phyloP scores from a whole-genome alignment of 2,797 vertebrate species.

The Cetoscarus ocellatus region DNA sequence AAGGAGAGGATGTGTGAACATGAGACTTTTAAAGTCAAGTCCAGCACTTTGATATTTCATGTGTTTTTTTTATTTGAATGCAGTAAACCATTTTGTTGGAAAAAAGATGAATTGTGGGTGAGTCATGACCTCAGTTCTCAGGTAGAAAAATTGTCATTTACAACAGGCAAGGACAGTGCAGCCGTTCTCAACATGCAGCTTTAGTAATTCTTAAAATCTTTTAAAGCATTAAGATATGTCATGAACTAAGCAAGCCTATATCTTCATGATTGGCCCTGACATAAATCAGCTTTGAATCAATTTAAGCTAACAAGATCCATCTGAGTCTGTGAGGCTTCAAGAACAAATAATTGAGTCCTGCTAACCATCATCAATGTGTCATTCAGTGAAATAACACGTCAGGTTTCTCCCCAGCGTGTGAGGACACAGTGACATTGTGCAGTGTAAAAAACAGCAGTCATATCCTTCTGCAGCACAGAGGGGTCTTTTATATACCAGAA shows the following conservation, averaged over 20 bases:
- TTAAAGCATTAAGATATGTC: neutral
- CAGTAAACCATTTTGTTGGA: no score
- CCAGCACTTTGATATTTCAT: no score
- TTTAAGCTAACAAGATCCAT: constrained; percentile 18
- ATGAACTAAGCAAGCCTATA: neutral
- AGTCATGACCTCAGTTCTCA: no score
- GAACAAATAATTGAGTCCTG: constrained; percentile 12
- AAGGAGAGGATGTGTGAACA: no score
- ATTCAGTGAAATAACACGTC: constrained; percentile 14
- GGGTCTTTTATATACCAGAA: constrained; percentile 54
- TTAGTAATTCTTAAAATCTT: neutral
- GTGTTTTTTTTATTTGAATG: no score
- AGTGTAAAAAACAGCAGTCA: constrained; percentile 20
- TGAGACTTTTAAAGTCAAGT: no score
- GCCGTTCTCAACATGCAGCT: no score
- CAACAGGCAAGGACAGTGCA: no score
- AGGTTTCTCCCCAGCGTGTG: constrained; percentile 32
- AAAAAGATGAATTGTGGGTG: no score
- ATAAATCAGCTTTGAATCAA: constrained; percentile 17
- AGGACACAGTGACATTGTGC: constrained; percentile 43
- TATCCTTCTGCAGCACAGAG: constrained; percentile 38
- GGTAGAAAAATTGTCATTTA: no score
- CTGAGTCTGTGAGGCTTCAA: neutral
- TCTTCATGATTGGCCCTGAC: neutral
- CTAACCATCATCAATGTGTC: constrained; percentile 21